Conservation (phyloP, 2,113 vertebrate genomes). For the Marmota flaviventris region DNA sequence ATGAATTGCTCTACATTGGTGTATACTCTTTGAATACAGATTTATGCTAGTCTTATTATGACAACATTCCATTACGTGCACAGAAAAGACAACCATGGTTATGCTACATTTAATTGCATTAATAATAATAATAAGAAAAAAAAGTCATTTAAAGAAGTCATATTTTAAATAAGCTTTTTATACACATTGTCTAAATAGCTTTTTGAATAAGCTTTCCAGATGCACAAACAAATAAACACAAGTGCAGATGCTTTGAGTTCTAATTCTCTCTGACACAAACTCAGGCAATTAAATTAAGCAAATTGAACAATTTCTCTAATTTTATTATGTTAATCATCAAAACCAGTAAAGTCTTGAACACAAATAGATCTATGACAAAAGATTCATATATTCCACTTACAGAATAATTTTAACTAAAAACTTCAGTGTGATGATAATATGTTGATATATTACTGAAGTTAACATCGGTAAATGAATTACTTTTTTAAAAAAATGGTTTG, state of each 20-base stretch:
- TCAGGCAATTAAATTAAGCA: background rate
- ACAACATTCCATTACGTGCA: background rate
- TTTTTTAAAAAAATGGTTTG: background rate
- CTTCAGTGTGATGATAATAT: background rate
- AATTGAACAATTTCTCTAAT: background rate
- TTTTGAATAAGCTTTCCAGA: background rate
- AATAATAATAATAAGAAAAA: background rate
- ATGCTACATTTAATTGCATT: background rate
- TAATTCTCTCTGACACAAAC: background rate
- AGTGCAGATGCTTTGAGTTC: background rate
- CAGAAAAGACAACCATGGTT: slow-evolving; percentile 40
- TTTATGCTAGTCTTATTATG: background rate
- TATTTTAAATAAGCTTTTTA: background rate
- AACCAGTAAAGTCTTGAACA: background rate
- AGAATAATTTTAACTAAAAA: background rate
- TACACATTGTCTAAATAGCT: background rate
- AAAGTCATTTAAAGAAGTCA: background rate
- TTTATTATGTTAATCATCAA: background rate
- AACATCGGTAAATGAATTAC: background rate
- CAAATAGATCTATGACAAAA: background rate
- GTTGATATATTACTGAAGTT: background rate
- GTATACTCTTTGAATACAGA: background rate
- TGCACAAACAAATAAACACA: background rate
- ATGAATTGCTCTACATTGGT: background rate
- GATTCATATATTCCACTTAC: background rate